These are phyloP conservation scores for Zaprionus ornatus DNA, from an alignment of 1,140 invertebrate genomes.

Conservation along the genomic window DNA sequence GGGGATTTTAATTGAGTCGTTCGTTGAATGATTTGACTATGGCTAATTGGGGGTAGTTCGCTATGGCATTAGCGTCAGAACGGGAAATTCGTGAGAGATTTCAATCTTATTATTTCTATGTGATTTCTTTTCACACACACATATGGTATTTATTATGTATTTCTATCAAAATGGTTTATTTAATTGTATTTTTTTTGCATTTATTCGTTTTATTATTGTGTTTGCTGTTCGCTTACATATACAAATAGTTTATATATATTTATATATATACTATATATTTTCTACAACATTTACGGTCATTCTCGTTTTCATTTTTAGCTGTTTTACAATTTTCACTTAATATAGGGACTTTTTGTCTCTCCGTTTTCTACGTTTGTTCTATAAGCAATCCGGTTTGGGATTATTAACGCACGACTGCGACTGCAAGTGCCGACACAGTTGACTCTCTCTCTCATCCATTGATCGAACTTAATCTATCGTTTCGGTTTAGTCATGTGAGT, in stretches of 20 bases:
- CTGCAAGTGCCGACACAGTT: conserved; percentile 25
- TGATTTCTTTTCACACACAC: conserved; percentile 5
- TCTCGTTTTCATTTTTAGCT: conserved; percentile 67
- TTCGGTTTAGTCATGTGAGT: conserved; percentile 72
- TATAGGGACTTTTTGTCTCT: conserved; percentile 69
- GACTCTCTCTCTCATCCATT: conserved; percentile 31
- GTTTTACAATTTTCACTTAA: conserved; percentile 69
- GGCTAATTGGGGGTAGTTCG: conserved; percentile 23
- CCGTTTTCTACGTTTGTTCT: conserved; percentile 67
- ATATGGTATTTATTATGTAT: neutral
- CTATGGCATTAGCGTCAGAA: neutral
- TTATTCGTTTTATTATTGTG: conserved; percentile 73
- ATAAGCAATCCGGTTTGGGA: conserved; percentile 70
- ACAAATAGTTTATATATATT: conserved; percentile 74
- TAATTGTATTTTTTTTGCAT: conserved; percentile 47
- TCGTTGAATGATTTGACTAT: neutral
- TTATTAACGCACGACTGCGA: conserved; percentile 32
- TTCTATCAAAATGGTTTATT: conserved; percentile 4
- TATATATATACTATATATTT: conserved; percentile 78
- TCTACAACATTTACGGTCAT: conserved; percentile 78
- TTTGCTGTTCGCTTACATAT: conserved; percentile 73
- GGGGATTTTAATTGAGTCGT: conserved; percentile 30
- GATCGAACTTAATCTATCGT: conserved; percentile 31
- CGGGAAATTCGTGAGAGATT: neutral
- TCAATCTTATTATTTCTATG: neutral